Conservation (phyloP, 1,140 invertebrate species). For the Oreohelix idahoensis region DNA sequence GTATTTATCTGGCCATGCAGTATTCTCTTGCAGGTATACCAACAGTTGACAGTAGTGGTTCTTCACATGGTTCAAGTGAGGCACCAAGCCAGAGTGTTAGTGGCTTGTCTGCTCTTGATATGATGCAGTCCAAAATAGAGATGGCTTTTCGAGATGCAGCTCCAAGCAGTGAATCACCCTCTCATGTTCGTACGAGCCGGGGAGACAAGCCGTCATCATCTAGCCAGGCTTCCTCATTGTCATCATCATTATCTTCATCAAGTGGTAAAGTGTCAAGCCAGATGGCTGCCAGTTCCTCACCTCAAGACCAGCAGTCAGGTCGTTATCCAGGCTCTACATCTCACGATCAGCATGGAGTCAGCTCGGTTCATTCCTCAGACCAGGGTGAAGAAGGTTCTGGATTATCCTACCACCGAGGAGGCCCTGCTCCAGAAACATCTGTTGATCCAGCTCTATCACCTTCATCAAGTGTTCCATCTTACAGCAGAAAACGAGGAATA, state of each 20-base stretch:
- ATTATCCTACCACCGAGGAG: constrained; percentile 2
- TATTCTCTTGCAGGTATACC: constrained; percentile 25
- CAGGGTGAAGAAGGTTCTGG: constrained; percentile 21
- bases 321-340: constrained; percentile 19
- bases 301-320: constrained; percentile 17
- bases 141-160: constrained; percentile 26
- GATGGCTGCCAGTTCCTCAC: constrained; percentile 17
- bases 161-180: neutral
- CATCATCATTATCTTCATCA: constrained; percentile 10
- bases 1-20: too few relatives aligned
- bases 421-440: constrained; percentile 11
- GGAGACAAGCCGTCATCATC: constrained; percentile 35
- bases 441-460: constrained; percentile 31
- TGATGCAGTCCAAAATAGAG: constrained; percentile 44
- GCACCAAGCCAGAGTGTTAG: constrained; percentile 19
- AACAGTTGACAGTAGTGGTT: constrained; percentile 45
- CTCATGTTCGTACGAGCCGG: neutral
- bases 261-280: neutral
- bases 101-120: constrained; percentile 33
- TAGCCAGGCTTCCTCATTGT: neutral
- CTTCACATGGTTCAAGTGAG: constrained; percentile 1
- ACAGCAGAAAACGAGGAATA: constrained; percentile 22
- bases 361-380: constrained; percentile 23
- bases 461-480: constrained; percentile 32
- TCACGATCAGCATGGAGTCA: constrained; percentile 18